phyloP scores from a whole-genome alignment of 2,888 invertebrate genomes.

The Iphiclides podalirius region DNA sequence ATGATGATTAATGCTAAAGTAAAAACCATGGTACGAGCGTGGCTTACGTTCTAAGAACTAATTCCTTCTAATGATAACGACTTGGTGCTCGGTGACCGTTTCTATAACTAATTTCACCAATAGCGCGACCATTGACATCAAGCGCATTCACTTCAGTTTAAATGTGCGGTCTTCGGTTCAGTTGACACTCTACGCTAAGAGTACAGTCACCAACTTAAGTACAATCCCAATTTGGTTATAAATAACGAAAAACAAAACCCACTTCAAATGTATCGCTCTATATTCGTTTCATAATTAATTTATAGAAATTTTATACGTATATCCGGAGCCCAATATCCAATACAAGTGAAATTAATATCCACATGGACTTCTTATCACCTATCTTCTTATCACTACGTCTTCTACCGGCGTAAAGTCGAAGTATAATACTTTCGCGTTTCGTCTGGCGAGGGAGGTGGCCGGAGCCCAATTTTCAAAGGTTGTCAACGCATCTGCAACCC shows the following conservation, averaged over 20 bases:
- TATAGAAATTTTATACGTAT: not conserved
- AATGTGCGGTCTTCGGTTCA: not conserved
- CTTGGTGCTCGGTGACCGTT: slow-evolving; percentile 29
- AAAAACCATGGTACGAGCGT: too few relatives aligned
- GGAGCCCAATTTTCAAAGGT: too few relatives aligned
- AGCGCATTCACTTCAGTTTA: slow-evolving; percentile 23
- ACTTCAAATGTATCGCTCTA: too few relatives aligned
- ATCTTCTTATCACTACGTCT: too few relatives aligned
- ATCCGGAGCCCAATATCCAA: too few relatives aligned
- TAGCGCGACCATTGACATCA: slow-evolving; percentile 23
- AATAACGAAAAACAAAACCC: too few relatives aligned
- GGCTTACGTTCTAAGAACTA: slow-evolving; percentile 44
- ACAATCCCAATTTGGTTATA: not conserved
- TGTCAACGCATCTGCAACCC: too few relatives aligned
- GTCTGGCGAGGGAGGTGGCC: too few relatives aligned
- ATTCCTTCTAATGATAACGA: slow-evolving; percentile 46
- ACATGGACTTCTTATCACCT: too few relatives aligned
- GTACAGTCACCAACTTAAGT: not conserved
- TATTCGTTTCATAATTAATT: not conserved
- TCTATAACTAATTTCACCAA: slow-evolving; percentile 38
- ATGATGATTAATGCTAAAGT: too few relatives aligned
- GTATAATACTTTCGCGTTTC: too few relatives aligned
- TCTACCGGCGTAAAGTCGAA: too few relatives aligned
- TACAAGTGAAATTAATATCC: not conserved
- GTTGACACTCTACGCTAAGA: not conserved